These are phyloP conservation scores for Polydrusus pterygomalis DNA, from an alignment of 2,888 invertebrate genomes.

Conservation along the genomic window DNA sequence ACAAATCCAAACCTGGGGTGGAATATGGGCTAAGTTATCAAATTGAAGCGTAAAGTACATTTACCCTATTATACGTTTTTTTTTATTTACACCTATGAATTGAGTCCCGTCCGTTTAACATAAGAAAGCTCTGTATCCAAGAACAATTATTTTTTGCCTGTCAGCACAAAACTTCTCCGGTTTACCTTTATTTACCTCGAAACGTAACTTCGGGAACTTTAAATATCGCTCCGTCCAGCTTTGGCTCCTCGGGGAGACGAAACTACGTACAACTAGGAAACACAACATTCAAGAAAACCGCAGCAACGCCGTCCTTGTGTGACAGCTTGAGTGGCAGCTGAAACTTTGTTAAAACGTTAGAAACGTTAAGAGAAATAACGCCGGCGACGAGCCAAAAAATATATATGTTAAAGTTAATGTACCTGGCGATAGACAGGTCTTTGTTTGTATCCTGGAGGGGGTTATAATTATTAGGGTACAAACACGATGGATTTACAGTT, in stretches of 20 bases:
- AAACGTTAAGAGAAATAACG: conserved; percentile 26
- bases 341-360: conserved; percentile 53
- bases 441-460: neutral
- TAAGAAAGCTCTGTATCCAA: too few species aligned
- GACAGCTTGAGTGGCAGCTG: conserved; percentile 55
- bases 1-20: too few species aligned
- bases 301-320: conserved; percentile 50
- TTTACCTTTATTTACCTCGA: conserved; percentile 50
- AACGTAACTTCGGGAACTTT: conserved; percentile 48
- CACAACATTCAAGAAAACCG: conserved; percentile 54
- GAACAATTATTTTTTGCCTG: conserved; percentile 1
- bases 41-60: too few species aligned
- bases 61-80: too few species aligned
- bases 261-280: conserved; percentile 53
- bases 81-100: too few species aligned
- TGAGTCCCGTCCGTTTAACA: too few species aligned
- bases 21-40: too few species aligned
- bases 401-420: conserved; percentile 17
- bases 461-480: too few species aligned
- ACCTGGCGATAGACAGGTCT: neutral
- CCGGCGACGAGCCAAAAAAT: conserved; percentile 8
- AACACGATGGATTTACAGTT: too few species aligned
- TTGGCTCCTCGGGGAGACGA: conserved; percentile 42
- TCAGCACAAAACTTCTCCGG: conserved; percentile 14
- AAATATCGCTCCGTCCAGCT: conserved; percentile 53